A percentile compares a stretch with the other conserved stretches of the same genome.
These are phyloP conservation scores for Channa striata DNA, from an alignment of 2,797 vertebrate genomes.

Conservation along the genomic window DNA sequence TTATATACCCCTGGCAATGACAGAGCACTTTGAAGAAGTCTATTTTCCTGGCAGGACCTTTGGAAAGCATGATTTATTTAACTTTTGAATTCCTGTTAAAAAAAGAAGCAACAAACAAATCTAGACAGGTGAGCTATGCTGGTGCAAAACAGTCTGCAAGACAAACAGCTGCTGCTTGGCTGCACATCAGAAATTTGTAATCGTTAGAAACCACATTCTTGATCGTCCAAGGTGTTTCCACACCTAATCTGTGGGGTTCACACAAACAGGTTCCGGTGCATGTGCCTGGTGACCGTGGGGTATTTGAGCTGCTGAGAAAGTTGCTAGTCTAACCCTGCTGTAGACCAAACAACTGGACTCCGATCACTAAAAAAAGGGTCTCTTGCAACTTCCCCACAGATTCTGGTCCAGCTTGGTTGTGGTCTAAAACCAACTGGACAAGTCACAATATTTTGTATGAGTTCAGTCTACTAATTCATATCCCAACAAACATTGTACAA, in stretches of 20 bases:
- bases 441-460: neutral
- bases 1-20: slow-evolving; percentile 67
- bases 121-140: slow-evolving; percentile 19
- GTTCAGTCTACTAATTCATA: neutral
- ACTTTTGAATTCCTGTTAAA: slow-evolving; percentile 33
- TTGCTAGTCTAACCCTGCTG: slow-evolving; percentile 1
- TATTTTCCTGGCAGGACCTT: slow-evolving; percentile 66
- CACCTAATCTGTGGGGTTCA: neutral
- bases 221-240: neutral
- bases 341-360: neutral
- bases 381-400: neutral
- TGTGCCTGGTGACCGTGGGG: neutral
- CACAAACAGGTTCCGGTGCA: neutral
- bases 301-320: slow-evolving; percentile 18
- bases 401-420: neutral
- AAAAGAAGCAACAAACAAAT: slow-evolving; percentile 34
- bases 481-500: neutral
- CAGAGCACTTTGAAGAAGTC: slow-evolving; percentile 43
- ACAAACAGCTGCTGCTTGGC: neutral
- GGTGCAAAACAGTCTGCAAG: slow-evolving; percentile 3
- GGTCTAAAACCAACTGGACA: neutral
- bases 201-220: slow-evolving; percentile 9
- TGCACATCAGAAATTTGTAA: neutral
- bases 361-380: neutral
- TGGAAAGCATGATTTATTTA: slow-evolving; percentile 47